These are phyloP conservation scores for Bombus superbus DNA, from an alignment of 1,140 invertebrate genomes.

Conservation along the genomic window DNA sequence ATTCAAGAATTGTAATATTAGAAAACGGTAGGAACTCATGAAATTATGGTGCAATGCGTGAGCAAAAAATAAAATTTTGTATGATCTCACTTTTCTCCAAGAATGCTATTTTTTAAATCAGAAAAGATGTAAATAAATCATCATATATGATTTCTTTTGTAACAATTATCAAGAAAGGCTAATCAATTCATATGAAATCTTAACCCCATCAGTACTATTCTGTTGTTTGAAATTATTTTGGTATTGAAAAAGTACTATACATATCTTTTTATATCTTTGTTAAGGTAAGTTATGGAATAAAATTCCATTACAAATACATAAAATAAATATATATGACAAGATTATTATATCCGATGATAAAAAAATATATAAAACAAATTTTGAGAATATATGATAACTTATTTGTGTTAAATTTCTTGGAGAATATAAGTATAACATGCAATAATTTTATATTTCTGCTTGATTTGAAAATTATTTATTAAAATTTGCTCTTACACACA, in stretches of 20 bases:
- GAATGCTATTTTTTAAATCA: slow-evolving; percentile 56
- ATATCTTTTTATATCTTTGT: slow-evolving; percentile 38
- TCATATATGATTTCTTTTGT: slow-evolving; percentile 25
- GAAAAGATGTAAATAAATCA: slow-evolving; percentile 39
- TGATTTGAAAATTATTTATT: slow-evolving; percentile 53
- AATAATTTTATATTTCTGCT: slow-evolving; percentile 51
- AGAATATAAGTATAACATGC: slow-evolving; percentile 49
- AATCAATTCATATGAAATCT: slow-evolving; percentile 12
- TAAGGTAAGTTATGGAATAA: slow-evolving; percentile 17
- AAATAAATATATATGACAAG: neutral
- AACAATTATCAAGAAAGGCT: slow-evolving; percentile 11
- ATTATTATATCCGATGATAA: slow-evolving; percentile 6
- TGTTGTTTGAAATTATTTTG: slow-evolving; percentile 21
- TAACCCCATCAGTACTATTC: slow-evolving; percentile 4
- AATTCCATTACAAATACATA: slow-evolving; percentile 27
- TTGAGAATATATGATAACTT: neutral
- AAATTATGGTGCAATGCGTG: slow-evolving; percentile 42
- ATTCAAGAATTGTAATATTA: slow-evolving; percentile 33
- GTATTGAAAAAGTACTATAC: slow-evolving; percentile 22
- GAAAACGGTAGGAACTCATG: slow-evolving; percentile 19
- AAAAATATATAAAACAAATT: neutral
- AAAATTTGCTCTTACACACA: slow-evolving; percentile 63
- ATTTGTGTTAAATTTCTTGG: slow-evolving; percentile 54
- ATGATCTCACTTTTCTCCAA: slow-evolving; percentile 60
- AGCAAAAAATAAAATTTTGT: slow-evolving; percentile 45